These are phyloP conservation scores for Danio albolineatus DNA, from an alignment of 2,797 vertebrate genomes.

Conservation along the genomic window DNA sequence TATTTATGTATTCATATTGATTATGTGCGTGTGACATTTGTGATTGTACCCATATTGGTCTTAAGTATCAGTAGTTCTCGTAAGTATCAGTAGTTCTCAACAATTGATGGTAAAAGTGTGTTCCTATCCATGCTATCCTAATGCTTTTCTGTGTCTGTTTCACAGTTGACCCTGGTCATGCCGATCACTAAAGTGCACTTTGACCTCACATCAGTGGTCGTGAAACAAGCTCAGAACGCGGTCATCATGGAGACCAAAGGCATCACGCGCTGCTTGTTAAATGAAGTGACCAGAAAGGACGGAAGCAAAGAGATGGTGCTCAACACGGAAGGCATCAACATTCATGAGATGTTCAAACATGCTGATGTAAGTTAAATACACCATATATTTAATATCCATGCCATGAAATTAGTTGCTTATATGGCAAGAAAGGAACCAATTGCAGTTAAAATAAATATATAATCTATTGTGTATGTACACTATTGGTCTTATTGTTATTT, in stretches of 20 bases:
- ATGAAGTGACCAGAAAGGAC: constrained; percentile 75
- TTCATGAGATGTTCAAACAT: constrained; percentile 88
- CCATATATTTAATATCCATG: no score
- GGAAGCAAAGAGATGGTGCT: constrained; percentile 83
- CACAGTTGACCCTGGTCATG: constrained; percentile 84
- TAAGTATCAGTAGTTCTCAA: no score
- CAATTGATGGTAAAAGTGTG: background rate
- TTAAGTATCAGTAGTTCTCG: no score
- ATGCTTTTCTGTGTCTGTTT: background rate
- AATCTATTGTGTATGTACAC: no score
- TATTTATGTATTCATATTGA: no score
- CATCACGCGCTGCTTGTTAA: constrained; percentile 90
- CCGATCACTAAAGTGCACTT: constrained; percentile 89
- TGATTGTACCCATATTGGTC: no score
- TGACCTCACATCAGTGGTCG: constrained; percentile 87
- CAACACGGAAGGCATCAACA: constrained; percentile 95
- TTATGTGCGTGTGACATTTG: background rate
- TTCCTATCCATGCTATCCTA: background rate
- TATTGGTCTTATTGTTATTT: no score
- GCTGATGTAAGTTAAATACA: constrained; percentile 76
- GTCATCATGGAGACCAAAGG: constrained; percentile 89
- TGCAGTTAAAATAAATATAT: no score
- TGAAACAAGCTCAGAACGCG: constrained; percentile 78
- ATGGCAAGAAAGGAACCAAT: no score
- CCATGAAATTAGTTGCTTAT: no score